A percentile compares a stretch with the other conserved stretches of the same genome.
Conservation (phyloP, 2,113 vertebrate species). For the Dipodomys ordii region DNA sequence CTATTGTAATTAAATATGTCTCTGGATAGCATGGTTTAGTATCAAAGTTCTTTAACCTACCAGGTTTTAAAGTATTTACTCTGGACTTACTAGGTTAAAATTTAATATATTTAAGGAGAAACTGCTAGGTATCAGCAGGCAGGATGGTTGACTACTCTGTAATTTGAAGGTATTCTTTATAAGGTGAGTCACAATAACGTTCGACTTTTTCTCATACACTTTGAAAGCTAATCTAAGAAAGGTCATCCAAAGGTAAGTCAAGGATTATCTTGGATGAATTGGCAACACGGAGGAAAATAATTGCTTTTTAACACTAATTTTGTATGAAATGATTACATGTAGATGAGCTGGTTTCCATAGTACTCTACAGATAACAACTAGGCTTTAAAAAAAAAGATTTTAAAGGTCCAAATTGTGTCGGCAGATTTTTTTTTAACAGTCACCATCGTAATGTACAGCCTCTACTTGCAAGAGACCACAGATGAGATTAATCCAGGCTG, state of each 20-base stretch:
- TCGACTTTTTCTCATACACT: not conserved
- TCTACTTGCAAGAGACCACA: not conserved
- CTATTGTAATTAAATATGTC: not conserved
- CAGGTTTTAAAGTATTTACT: slow-evolving; percentile 30
- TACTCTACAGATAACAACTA: not conserved
- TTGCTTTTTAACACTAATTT: slow-evolving; percentile 34
- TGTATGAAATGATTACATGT: not conserved
- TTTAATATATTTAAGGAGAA: slow-evolving; percentile 24
- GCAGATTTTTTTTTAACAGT: not conserved
- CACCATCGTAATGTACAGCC: not conserved
- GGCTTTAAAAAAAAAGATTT: not conserved
- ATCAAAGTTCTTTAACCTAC: not conserved
- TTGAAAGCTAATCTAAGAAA: slow-evolving; percentile 44
- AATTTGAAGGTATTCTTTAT: slow-evolving; percentile 45
- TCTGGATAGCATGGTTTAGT: slow-evolving; percentile 12
- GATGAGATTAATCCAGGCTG: not conserved
- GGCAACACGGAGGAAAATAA: not conserved
- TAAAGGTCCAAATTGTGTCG: not conserved
- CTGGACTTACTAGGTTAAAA: slow-evolving; percentile 21
- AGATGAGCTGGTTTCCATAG: slow-evolving; percentile 1
- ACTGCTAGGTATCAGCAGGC: not conserved
- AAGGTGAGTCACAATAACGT: slow-evolving; percentile 36
- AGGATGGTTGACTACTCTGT: not conserved
- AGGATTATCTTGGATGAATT: slow-evolving; percentile 20
- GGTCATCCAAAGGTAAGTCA: slow-evolving; percentile 59